A percentile compares a stretch with the other conserved stretches of the same genome.
Conservation (phyloP, 2,888 invertebrate genomes). For the Athripsodes cinereus region DNA sequence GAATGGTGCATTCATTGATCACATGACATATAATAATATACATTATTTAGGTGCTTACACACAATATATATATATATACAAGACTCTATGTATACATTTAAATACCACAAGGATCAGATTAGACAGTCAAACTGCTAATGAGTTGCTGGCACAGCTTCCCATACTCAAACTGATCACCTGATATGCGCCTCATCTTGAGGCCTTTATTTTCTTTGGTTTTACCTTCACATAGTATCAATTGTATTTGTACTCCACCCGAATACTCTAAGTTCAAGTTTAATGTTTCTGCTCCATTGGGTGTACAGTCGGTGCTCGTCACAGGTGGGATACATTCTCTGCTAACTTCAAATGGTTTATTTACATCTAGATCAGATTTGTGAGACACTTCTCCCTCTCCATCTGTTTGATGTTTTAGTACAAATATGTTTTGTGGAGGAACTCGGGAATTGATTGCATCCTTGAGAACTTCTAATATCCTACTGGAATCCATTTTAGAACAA, state of each 20-base stretch:
- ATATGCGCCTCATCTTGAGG: conserved; percentile 78
- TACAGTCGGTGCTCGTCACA: conserved; percentile 24
- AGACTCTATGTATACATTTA: background rate
- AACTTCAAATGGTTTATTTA: conserved; percentile 27
- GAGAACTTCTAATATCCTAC: conserved; percentile 72
- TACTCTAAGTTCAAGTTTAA: conserved; percentile 64
- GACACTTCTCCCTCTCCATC: conserved; percentile 36
- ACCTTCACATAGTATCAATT: conserved; percentile 72
- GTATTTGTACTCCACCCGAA: conserved; percentile 81
- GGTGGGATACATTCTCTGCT: conserved; percentile 20
- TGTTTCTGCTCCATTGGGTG: conserved; percentile 33
- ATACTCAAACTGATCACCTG: conserved; percentile 82
- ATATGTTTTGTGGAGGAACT: conserved; percentile 60
- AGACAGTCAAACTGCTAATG: conserved; percentile 79
- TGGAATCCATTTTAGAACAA: conserved; percentile 72
- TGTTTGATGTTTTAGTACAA: conserved; percentile 26
- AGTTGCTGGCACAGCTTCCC: conserved; percentile 83
- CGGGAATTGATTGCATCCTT: conserved; percentile 74
- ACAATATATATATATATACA: background rate
- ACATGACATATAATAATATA: conserved; percentile 9
- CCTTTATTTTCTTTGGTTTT: conserved; percentile 69
- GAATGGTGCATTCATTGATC: conserved; percentile 27
- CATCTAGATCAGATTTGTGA: conserved; percentile 32
- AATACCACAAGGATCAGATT: conserved; percentile 27
- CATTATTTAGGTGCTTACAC: background rate